Base-by-base conservation (phyloP, 2,797 vertebrate species). In the Sebastes minor region DNA sequence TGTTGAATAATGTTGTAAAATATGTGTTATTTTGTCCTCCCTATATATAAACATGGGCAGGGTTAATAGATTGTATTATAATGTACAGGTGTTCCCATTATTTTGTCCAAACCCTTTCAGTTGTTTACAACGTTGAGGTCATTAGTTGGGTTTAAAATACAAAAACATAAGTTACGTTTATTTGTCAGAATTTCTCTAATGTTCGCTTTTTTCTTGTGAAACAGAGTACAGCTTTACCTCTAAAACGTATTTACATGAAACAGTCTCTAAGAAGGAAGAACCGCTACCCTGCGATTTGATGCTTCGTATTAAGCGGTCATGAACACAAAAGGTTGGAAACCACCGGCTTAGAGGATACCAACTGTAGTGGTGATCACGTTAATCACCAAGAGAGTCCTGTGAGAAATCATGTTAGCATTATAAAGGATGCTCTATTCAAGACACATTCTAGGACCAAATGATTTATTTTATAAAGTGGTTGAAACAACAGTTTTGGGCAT, bases 381-480 rank as follows among this genome's bases (percentile, higher is more conserved):
- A 16, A 60, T 64, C n/a, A 20, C n/a, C 12, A n/a, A 20, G 0
- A 35, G 1, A 66, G 38, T 30, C 22, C 5, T 25, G 33, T 46
- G 14, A 49, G 18, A 53, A 57, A 22, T 14, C 22, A 33, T 69
- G 28, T 32, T 0, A 25, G 9, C 16, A 25, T 25, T n/a, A 73
- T 22, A 4, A 71, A 13, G 14, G 27, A 69, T 4, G 2, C 6
- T 69, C 6, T 33, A 30, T 38, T 71, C 22, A 66, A 69, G 52
- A 71, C 33, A 69, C 61, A 38, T 18, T 80, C 22, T 20, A 12
- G 2, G 35, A 82, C 73, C 22, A 86, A 82, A 74, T 75, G 13
- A 80, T 93, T 90, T 93, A 91, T 92, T 92, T 71, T 81, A 35
- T 33, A 38, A 87, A 86, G 82, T 88, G 80, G 80, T 85, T 74